Base-by-base conservation (phyloP, 2,113 vertebrate genomes). In the Trachemys scripta region DNA sequence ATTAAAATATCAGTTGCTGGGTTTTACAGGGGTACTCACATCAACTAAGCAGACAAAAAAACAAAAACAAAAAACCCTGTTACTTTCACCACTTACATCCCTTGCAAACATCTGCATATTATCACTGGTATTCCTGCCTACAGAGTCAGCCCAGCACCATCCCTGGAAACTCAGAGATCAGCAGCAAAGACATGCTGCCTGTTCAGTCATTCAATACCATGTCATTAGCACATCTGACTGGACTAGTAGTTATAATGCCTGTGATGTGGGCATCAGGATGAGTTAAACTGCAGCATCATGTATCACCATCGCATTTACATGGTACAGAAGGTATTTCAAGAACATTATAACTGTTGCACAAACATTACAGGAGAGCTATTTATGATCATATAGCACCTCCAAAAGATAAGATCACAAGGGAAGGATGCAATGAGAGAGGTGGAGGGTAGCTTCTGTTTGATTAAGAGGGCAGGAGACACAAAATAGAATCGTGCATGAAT, bases 171-270 rank as follows among this genome's bases (percentile, higher is more conserved):
- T 80, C 59, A 76, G 65, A 49, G 87, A 59, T 76, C 78, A 76
- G 50, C 20, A 51, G 0, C 0, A 17, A 9, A 54, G 16, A 5
- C 49, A 31, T 87, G 38, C 27, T 22, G 59, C 20, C 49, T 51
- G 42, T 87, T 85, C 42, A 10, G 3, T 47, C 4, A 1, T 29
- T 80, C 49, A 88, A 42, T 47, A 91, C 57, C 29, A 29, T 35
- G 51, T 50, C 62, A 14, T 0, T 1, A 51, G 3, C 83, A 45
- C 0, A 0, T 22, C 4, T 13, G 25, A 72, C 20, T 81, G 5
- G 27, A 82, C 19, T 88, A 72, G 45, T 56, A 45, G n/a, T 78
- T 69, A 5, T 1, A 1, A 20, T 25, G 3, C 4, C 59, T 84
- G 53, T 62, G 82, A 59, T 45, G 50, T 57, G 16, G 86, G 3